Evolutionary conservation across 2,113 vertebrate species (phyloP), one percentile per base, ranked within the genome.

Genomic region (Onychostoma macrolepis): DNA sequence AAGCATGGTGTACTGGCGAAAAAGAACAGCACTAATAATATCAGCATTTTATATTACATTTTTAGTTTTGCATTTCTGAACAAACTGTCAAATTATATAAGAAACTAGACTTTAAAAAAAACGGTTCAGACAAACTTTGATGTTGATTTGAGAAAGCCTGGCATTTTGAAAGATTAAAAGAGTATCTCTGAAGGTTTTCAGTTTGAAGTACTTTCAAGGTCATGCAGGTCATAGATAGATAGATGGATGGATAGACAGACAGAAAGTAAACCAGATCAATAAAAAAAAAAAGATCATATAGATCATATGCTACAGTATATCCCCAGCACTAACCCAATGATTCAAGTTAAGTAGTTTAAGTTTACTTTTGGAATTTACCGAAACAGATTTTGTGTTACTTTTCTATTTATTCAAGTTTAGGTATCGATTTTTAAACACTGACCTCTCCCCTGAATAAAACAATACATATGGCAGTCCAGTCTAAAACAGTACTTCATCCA

Each of bases 1-100:
- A 84, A 98, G 95, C 96, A 98, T 98, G 90, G 97, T 98, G 93
- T 98, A 98, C 97, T 98, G 85, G 6, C 21, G 17, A 28, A 30
- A 33, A 10, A 17, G 69, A 13, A 28, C 7, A 28, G 17, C 15
- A 88, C 26, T 26, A 41, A 72, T 3, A 19, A 36, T 53, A 45
- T 45, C 11, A 82, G 4, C 24, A 78, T 28, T 21, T 28, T 30
- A 48, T 36, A 45, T 45, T 12, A 24, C 4, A 36, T 26, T 67
- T 41, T 61, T 21, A 12, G 10, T 4, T 0, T 79, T 8, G 43
- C 48, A 5, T n/a, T 63, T 10, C 8, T 43, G 12, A 28, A 45
- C 28, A 24, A 58, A 36, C 17, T 80, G 26, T 12, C 33, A 48
- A 67, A 83, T 24, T 45, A 33, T 69, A 33, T 5, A 69, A 8